phyloP scores from a whole-genome alignment of 2,797 vertebrate genomes.

The Bufotes viridis region DNA sequence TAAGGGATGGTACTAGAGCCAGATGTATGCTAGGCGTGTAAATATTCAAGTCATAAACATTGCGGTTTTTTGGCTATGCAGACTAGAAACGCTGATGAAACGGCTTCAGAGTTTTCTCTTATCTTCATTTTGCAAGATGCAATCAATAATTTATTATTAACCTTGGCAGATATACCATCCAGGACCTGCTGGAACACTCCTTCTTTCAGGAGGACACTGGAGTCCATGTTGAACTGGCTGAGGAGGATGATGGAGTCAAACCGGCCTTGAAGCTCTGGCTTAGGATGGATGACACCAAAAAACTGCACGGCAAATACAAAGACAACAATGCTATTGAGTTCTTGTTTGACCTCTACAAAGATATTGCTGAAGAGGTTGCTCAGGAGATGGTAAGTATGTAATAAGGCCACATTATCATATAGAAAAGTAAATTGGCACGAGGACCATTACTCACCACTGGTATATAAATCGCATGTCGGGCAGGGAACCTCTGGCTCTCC shows the following conservation, averaged over 20 bases:
- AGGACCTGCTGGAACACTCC: constrained; percentile 92
- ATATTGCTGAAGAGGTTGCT: constrained; percentile 93
- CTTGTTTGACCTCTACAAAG: constrained; percentile 94
- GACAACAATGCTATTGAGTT: constrained; percentile 99
- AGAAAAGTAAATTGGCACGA: neutral
- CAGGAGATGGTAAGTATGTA: constrained; percentile 91
- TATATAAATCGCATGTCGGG: neutral
- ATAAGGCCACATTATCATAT: neutral
- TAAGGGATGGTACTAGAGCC: neutral
- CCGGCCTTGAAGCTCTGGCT: constrained; percentile 95
- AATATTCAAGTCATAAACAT: neutral
- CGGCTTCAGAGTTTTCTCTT: neutral
- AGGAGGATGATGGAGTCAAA: constrained; percentile 92
- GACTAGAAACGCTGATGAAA: too few relatives aligned
- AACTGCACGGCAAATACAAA: constrained; percentile 92
- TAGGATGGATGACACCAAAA: constrained; percentile 93
- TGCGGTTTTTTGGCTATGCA: too few relatives aligned
- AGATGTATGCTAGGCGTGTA: neutral
- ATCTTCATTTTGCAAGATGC: neutral
- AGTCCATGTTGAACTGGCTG: constrained; percentile 92
- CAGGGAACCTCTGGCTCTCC: too few relatives aligned
- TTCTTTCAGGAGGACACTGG: constrained; percentile 97
- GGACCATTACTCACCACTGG: neutral
- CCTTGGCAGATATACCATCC: constrained; percentile 88
- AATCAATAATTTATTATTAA: neutral